phyloP scores from a whole-genome alignment of 2,797 vertebrate genomes.

The Phoeniculus purpureus region DNA sequence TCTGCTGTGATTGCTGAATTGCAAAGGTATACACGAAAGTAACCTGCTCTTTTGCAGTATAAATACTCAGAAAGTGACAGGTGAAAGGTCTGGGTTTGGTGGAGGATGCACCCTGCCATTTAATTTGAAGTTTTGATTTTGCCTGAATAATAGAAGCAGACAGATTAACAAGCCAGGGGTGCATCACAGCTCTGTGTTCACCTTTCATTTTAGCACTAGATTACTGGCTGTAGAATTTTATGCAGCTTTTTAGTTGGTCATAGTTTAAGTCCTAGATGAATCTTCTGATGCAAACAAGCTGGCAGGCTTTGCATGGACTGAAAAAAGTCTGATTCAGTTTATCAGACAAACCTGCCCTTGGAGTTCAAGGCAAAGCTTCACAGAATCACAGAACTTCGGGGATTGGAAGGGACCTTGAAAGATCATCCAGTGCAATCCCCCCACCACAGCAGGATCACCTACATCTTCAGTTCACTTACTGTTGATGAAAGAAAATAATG shows the following conservation, averaged over 20 bases:
- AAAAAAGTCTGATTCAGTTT: slow-evolving; percentile 16
- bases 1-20: background rate
- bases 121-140: background rate
- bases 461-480: background rate
- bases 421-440: too few relatives aligned
- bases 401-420: too few relatives aligned
- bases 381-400: too few relatives aligned
- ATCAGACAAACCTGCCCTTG: background rate
- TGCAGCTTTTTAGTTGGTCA: background rate
- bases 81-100: background rate
- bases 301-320: background rate
- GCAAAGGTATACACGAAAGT: background rate
- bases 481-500: background rate
- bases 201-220: background rate
- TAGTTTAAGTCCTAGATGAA: background rate
- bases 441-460: too few relatives aligned
- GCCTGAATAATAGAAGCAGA: background rate
- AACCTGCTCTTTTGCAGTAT: background rate
- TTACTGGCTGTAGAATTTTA: background rate
- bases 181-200: background rate
- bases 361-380: background rate
- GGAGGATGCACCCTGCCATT: background rate
- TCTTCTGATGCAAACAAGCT: slow-evolving; percentile 12
- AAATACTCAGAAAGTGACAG: background rate
- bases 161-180: background rate